A percentile compares a stretch with the other conserved stretches of the same genome.
Conservation (phyloP, 2,797 vertebrate species). For the Ispidina lecontei region DNA sequence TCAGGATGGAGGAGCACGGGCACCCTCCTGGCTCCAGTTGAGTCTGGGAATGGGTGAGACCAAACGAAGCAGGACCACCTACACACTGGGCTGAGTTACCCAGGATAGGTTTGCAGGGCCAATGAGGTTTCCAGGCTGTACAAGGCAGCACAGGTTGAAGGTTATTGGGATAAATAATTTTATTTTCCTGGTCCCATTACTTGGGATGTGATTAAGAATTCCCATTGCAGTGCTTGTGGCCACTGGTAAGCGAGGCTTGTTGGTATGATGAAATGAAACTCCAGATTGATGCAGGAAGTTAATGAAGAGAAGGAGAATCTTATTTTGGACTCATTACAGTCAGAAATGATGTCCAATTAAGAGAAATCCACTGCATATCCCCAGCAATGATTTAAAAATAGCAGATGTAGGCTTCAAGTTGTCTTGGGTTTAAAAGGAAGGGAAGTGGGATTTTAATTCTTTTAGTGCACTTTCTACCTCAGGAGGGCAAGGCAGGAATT, state of each 20-base stretch:
- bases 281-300: slow-evolving; percentile 34
- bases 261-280: slow-evolving; percentile 57
- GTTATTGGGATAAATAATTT: slow-evolving; percentile 38
- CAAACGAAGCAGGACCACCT: background rate
- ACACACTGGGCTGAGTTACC: rapidly evolving
- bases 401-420: background rate
- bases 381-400: slow-evolving; percentile 41
- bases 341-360: slow-evolving; percentile 40
- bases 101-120: background rate
- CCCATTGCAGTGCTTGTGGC: background rate
- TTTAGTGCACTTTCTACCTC: background rate
- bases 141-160: background rate
- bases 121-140: background rate
- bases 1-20: rapidly evolving
- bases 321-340: slow-evolving; percentile 43
- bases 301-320: slow-evolving; percentile 36
- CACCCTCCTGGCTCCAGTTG: background rate
- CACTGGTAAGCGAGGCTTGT: slow-evolving; percentile 5
- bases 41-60: background rate
- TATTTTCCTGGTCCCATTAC: slow-evolving; percentile 45
- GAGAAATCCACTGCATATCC: slow-evolving; percentile 26
- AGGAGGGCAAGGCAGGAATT: background rate
- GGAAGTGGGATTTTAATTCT: background rate
- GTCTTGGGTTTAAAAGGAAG: background rate
- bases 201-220: slow-evolving; percentile 53